Conservation (phyloP, 1,140 invertebrate genomes). For the Brachionus rubens region DNA sequence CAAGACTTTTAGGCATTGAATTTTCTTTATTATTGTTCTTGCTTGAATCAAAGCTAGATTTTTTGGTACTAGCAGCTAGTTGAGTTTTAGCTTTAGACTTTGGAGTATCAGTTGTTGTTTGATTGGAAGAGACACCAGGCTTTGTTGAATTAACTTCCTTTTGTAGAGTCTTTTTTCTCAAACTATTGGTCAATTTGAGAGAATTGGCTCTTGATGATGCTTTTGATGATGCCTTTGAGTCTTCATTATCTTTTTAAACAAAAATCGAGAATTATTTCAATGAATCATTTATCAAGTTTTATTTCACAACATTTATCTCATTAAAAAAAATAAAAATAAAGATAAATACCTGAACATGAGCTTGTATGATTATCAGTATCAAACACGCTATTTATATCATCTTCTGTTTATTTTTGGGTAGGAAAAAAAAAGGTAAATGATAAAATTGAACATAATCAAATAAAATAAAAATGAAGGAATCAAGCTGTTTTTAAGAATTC, state of each 20-base stretch:
- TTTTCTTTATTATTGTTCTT: constrained; percentile 36
- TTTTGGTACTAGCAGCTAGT: background rate
- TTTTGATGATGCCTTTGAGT: constrained; percentile 30
- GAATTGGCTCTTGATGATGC: background rate
- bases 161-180: background rate
- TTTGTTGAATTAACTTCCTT: background rate
- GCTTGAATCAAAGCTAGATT: background rate
- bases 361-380: constrained; percentile 14
- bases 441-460: background rate
- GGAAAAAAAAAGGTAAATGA: background rate
- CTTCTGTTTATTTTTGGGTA: constrained; percentile 2
- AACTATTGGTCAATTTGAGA: background rate
- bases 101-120: background rate
- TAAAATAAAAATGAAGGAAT: background rate
- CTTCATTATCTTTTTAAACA: background rate
- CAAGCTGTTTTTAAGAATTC: no score
- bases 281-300: no score
- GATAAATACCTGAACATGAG: constrained; percentile 34
- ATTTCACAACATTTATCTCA: background rate
- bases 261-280: background rate
- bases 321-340: background rate
- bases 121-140: background rate
- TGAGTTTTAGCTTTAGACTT: background rate
- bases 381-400: constrained; percentile 21
- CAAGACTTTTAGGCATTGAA: constrained; percentile 18